Percentiles rank a stretch among this genome's conserved stretches.
Evolutionary conservation across 2,888 invertebrate genomes (phyloP).

Genomic region (Ariolimax columbianus): DNA sequence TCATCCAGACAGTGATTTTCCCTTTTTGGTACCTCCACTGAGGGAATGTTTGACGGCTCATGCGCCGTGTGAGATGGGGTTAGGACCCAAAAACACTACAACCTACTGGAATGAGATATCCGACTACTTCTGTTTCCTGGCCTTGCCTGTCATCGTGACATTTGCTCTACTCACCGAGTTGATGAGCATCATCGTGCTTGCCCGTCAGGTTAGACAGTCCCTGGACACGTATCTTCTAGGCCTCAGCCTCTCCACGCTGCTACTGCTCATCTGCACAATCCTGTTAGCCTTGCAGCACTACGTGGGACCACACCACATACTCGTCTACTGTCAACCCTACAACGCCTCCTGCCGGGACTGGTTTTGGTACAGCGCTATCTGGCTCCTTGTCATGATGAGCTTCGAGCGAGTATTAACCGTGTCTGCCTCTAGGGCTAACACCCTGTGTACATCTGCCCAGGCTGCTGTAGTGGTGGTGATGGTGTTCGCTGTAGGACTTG

Average conservation of each 20-base stretch:
- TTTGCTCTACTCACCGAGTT: constrained; percentile 71
- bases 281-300: constrained; percentile 70
- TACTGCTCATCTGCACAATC: constrained; percentile 65
- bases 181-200: constrained; percentile 71
- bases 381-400: constrained; percentile 74
- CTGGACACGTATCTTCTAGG: constrained; percentile 75
- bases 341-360: constrained; percentile 71
- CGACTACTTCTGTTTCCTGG: constrained; percentile 70
- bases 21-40: constrained; percentile 65
- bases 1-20: constrained; percentile 57
- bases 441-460: constrained; percentile 69
- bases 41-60: constrained; percentile 66
- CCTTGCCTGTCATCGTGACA: constrained; percentile 69
- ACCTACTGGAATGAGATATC: constrained; percentile 67
- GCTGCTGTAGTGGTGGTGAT: constrained; percentile 71
- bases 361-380: constrained; percentile 75
- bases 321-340: constrained; percentile 71
- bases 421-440: constrained; percentile 65
- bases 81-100: constrained; percentile 54
- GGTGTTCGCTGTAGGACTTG: constrained; percentile 72
- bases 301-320: constrained; percentile 63
- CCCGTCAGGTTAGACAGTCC: constrained; percentile 68
- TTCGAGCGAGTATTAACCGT: constrained; percentile 72
- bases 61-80: constrained; percentile 59
- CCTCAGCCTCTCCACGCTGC: constrained; percentile 64